A percentile compares a stretch with the other conserved stretches of the same genome.
These are phyloP conservation scores for Poecilus cupreus DNA, from an alignment of 2,888 invertebrate genomes.

Conservation along the genomic window DNA sequence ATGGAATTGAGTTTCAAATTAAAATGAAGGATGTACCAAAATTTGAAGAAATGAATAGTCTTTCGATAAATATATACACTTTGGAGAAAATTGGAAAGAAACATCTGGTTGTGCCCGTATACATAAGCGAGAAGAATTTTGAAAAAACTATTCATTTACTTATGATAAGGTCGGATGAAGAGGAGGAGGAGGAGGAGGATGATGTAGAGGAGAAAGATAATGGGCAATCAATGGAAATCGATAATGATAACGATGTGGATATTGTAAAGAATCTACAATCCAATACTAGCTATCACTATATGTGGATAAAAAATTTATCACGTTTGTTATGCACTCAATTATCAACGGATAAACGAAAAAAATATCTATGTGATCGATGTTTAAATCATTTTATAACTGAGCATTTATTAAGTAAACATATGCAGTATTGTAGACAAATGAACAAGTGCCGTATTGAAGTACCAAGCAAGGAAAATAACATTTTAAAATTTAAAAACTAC, in stretches of 20 bases:
- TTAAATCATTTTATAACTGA: too few relatives aligned
- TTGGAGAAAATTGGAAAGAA: conserved; percentile 55
- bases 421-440: too few relatives aligned
- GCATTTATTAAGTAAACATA: too few relatives aligned
- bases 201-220: not conserved
- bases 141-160: conserved; percentile 1
- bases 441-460: too few relatives aligned
- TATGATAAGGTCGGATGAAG: conserved; percentile 20
- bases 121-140: conserved; percentile 48
- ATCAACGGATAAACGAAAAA: too few relatives aligned
- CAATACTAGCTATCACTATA: conserved; percentile 42
- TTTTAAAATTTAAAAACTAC: conserved; percentile 42
- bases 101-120: conserved; percentile 43
- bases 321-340: too few relatives aligned
- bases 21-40: conserved; percentile 33
- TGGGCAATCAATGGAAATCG: too few relatives aligned
- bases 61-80: conserved; percentile 63
- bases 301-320: too few relatives aligned
- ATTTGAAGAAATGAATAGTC: conserved; percentile 62
- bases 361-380: too few relatives aligned
- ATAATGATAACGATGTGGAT: too few relatives aligned
- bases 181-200: not conserved
- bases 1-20: conserved; percentile 61
- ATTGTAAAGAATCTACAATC: too few relatives aligned
- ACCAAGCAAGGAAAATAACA: not conserved